Conservation (phyloP, 2,113 vertebrate species). For the Syrrhaptes paradoxus region DNA sequence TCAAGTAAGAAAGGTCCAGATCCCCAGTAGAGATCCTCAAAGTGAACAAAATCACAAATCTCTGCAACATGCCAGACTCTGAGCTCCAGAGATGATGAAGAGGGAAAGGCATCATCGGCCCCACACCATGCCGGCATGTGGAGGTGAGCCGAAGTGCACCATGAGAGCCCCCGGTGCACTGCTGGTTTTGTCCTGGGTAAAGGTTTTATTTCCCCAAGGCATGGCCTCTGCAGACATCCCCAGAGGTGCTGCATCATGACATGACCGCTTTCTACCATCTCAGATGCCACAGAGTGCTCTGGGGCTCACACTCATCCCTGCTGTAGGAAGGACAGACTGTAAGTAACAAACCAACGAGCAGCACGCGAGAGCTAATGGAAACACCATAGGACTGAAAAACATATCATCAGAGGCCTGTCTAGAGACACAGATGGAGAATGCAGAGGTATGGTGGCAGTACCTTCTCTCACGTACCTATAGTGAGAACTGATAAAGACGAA, state of each 20-base stretch:
- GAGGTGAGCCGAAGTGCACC: fast-evolving
- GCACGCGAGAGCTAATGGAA: background rate
- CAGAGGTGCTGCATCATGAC: fast-evolving
- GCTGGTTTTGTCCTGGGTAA: background rate
- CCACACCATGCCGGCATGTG: fast-evolving
- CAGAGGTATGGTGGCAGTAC: fast-evolving
- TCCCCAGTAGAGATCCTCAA: background rate
- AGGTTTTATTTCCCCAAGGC: background rate
- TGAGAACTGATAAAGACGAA: background rate
- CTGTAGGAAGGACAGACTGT: fast-evolving
- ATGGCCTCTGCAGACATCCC: background rate
- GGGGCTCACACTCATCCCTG: background rate
- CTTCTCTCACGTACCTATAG: fast-evolving
- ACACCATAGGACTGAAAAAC: background rate
- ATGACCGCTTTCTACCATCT: fast-evolving
- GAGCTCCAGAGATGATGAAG: background rate
- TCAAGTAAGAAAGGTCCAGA: background rate
- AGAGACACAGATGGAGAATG: fast-evolving
- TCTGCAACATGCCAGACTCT: background rate
- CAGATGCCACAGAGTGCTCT: background rate
- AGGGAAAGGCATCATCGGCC: background rate
- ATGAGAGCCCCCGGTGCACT: fast-evolving
- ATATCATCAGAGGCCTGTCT: background rate
- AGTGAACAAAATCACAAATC: background rate
- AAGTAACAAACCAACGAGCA: background rate